These are phyloP conservation scores for Pterois miles DNA, from an alignment of 2,797 vertebrate genomes.

Conservation along the genomic window DNA sequence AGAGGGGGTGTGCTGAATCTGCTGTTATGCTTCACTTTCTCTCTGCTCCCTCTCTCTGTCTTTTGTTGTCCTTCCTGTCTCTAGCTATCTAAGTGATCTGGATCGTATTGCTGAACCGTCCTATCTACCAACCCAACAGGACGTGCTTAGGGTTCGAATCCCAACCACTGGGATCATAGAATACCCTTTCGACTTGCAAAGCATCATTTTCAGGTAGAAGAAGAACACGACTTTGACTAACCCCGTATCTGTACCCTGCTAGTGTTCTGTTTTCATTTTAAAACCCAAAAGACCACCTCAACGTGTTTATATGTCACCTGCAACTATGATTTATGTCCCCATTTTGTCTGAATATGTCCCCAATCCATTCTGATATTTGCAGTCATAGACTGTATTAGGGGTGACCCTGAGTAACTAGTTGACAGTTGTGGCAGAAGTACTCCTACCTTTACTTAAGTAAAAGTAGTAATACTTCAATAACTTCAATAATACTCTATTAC, in stretches of 20 bases:
- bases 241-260: neutral
- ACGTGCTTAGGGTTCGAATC: slow-evolving; percentile 90
- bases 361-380: neutral
- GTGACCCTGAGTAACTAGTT: neutral
- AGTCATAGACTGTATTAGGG: neutral
- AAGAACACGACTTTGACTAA: slow-evolving; percentile 59
- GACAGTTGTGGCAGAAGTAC: neutral
- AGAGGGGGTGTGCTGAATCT: slow-evolving; percentile 62
- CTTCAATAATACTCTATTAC: no score
- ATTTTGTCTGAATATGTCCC: slow-evolving; percentile 15
- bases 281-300: slow-evolving; percentile 2
- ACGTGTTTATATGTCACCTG: neutral
- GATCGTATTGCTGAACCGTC: slow-evolving; percentile 85
- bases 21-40: slow-evolving; percentile 75
- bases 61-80: slow-evolving; percentile 70
- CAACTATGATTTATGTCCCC: slow-evolving; percentile 5
- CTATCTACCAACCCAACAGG: slow-evolving; percentile 89
- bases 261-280: slow-evolving; percentile 13
- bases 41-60: slow-evolving; percentile 61
- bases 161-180: slow-evolving; percentile 89
- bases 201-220: slow-evolving; percentile 90
- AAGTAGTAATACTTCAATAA: no score
- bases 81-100: slow-evolving; percentile 89
- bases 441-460: no score
- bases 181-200: slow-evolving; percentile 90